A percentile compares a stretch with the other conserved stretches of the same genome.
Evolutionary conservation across 2,888 invertebrate genomes (phyloP).

Genomic region (Tethea ocularis): DNA sequence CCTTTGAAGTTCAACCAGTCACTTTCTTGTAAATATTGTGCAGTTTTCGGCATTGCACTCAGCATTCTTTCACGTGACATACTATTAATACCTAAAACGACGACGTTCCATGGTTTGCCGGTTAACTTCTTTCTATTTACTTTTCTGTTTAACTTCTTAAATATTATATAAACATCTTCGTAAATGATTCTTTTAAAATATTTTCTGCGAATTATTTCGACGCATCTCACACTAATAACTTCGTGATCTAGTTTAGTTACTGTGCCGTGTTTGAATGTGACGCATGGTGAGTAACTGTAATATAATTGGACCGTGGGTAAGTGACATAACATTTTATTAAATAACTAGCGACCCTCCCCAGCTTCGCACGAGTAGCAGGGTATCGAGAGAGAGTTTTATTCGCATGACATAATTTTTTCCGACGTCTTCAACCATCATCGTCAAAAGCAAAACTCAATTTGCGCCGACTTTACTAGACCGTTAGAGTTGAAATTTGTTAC

Average conservation of each 20-base stretch:
- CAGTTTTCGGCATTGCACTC: slow-evolving; percentile 89
- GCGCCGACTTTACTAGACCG: too few relatives aligned
- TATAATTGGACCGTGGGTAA: background rate
- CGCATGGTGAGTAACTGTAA: slow-evolving; percentile 51
- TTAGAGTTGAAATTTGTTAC: too few relatives aligned
- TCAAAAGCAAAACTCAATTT: too few relatives aligned
- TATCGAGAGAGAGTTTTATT: too few relatives aligned
- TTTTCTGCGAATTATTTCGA: slow-evolving; percentile 15
- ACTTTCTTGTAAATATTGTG: slow-evolving; percentile 85
- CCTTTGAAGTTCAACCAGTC: slow-evolving; percentile 89
- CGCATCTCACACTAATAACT: slow-evolving; percentile 51
- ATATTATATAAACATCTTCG: slow-evolving; percentile 49
- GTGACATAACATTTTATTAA: background rate
- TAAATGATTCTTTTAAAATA: slow-evolving; percentile 33
- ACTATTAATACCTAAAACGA: slow-evolving; percentile 93
- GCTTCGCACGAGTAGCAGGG: too few relatives aligned
- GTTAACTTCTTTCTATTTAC: slow-evolving; percentile 12
- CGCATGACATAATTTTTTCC: too few relatives aligned
- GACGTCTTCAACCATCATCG: too few relatives aligned
- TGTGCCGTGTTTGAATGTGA: slow-evolving; percentile 43
- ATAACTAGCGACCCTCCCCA: too few relatives aligned
- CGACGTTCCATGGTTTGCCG: slow-evolving; percentile 73
- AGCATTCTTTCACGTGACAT: slow-evolving; percentile 90
- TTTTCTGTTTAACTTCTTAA: slow-evolving; percentile 39
- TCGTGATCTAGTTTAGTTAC: slow-evolving; percentile 40